Conservation (phyloP, 2,797 vertebrate genomes). For the Helostoma temminkii region DNA sequence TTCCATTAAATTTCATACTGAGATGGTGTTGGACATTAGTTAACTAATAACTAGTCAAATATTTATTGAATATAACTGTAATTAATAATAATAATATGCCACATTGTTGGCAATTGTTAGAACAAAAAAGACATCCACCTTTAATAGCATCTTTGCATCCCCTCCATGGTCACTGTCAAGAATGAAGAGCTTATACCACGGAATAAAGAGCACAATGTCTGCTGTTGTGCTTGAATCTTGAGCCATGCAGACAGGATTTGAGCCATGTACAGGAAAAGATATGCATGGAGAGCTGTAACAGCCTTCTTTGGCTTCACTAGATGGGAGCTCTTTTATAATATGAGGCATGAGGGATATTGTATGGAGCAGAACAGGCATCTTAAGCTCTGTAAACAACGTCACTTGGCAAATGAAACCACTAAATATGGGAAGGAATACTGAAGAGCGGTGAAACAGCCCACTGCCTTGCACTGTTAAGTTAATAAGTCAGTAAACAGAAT, state of each 20-base stretch:
- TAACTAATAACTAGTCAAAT: conserved; percentile 18
- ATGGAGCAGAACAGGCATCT: conserved; percentile 29
- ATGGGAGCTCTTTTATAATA: conserved; percentile 28
- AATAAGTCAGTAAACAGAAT: no score
- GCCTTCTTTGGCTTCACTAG: conserved; percentile 17
- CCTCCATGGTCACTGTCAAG: conserved; percentile 11
- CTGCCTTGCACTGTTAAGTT: no score
- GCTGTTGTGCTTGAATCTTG: conserved; percentile 23
- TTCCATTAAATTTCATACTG: conserved; percentile 10
- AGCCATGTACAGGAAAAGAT: conserved; percentile 24
- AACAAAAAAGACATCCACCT: neutral
- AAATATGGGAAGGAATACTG: conserved; percentile 22
- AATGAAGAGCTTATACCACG: conserved; percentile 15
- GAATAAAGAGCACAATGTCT: conserved; percentile 18
- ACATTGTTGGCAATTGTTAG: neutral
- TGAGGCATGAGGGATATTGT: conserved; percentile 40
- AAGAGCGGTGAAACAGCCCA: conserved; percentile 19
- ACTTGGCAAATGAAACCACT: conserved; percentile 47
- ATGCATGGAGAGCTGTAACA: conserved; percentile 34
- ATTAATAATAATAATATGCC: neutral
- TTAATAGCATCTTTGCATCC: conserved; percentile 4
- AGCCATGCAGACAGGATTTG: conserved; percentile 34
- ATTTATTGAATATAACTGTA: conserved; percentile 4
- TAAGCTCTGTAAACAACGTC: conserved; percentile 59
- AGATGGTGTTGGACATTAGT: neutral